These are phyloP conservation scores for Melipona beecheii DNA, from an alignment of 2,888 invertebrate species.

Conservation along the genomic window DNA sequence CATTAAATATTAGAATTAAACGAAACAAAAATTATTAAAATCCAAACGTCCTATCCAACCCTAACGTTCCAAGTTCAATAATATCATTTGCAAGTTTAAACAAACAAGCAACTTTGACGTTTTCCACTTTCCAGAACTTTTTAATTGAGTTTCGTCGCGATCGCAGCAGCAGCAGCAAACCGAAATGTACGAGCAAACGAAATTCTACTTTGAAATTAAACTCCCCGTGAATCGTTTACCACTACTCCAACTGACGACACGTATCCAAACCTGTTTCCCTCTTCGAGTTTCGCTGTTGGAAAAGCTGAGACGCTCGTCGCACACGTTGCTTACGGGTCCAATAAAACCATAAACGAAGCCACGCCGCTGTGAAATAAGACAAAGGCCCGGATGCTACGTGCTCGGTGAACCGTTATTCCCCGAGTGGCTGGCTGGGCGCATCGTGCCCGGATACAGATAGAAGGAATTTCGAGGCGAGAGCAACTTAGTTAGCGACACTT, in stretches of 20 bases:
- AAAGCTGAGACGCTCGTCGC: not conserved
- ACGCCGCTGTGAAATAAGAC: conserved; percentile 29
- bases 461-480: conserved; percentile 68
- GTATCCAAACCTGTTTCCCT: not conserved
- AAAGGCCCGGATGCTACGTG: conserved; percentile 17
- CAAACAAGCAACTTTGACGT: too few species aligned
- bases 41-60: too few species aligned
- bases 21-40: too few species aligned
- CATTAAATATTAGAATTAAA: too few species aligned
- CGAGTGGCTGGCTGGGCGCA: not conserved
- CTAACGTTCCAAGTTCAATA: too few species aligned
- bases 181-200: too few species aligned
- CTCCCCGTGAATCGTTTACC: too few species aligned
- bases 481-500: conserved; percentile 73
- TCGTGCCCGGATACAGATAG: conserved; percentile 44
- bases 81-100: too few species aligned
- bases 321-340: not conserved
- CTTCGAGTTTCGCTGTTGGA: not conserved
- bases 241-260: not conserved
- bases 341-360: conserved; percentile 34
- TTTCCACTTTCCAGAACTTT: too few species aligned
- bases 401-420: conserved; percentile 41
- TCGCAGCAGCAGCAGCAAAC: too few species aligned
- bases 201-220: too few species aligned
- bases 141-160: too few species aligned